These are phyloP conservation scores for Zaprionus taronus DNA, from an alignment of 1,140 invertebrate genomes.

Conservation along the genomic window DNA sequence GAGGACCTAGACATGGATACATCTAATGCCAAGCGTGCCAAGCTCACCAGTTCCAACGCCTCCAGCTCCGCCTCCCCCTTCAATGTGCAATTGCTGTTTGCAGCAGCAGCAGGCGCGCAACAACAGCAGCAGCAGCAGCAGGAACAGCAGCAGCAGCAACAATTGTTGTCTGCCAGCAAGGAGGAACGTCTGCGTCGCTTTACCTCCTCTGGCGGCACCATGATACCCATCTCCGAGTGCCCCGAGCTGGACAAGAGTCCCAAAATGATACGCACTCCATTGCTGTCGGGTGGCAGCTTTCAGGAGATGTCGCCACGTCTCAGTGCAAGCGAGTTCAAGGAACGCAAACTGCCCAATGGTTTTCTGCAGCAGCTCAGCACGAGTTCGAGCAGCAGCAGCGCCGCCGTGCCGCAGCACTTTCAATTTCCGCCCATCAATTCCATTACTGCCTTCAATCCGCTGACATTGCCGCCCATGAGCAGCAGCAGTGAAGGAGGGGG, in stretches of 20 bases:
- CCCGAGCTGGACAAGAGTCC: slow-evolving; percentile 77
- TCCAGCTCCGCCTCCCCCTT: slow-evolving; percentile 19
- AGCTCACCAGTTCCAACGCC: slow-evolving; percentile 21
- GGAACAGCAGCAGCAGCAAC: too few species aligned
- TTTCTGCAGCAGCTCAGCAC: slow-evolving; percentile 24
- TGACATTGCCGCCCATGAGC: slow-evolving; percentile 86
- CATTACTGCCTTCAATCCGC: slow-evolving; percentile 90
- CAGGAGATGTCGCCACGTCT: slow-evolving; percentile 74
- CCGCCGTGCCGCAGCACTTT: slow-evolving; percentile 85
- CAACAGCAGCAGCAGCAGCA: neutral
- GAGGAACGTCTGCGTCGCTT: slow-evolving; percentile 75
- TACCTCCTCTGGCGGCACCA: slow-evolving; percentile 77
- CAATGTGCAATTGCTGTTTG: slow-evolving; percentile 42
- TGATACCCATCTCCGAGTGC: slow-evolving; percentile 80
- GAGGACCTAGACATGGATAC: slow-evolving; percentile 58
- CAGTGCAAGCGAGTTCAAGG: slow-evolving; percentile 42
- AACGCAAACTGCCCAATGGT: slow-evolving; percentile 52
- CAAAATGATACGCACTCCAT: slow-evolving; percentile 77
- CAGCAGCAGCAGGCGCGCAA: neutral
- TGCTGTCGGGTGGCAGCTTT: slow-evolving; percentile 80
- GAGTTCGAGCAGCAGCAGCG: neutral
- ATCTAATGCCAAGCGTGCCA: slow-evolving; percentile 46
- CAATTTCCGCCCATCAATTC: slow-evolving; percentile 87
- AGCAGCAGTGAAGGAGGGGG: slow-evolving; percentile 10
- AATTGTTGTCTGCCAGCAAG: slow-evolving; percentile 29